phyloP scores from a whole-genome alignment of 2,888 invertebrate genomes.

The Epinotia brunnichana region DNA sequence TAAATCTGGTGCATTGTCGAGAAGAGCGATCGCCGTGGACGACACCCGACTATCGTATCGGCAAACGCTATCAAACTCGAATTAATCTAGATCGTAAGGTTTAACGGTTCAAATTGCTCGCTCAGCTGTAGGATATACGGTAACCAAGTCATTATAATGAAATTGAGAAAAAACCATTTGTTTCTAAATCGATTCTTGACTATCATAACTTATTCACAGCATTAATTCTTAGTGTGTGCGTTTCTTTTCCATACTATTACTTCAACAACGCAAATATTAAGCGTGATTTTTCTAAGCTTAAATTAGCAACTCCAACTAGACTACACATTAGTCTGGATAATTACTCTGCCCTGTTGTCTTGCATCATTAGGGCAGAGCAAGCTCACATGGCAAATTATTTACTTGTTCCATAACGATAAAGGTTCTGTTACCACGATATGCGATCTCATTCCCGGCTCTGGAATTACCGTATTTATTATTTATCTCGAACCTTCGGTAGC shows the following conservation, averaged over 20 bases:
- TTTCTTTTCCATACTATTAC: background rate
- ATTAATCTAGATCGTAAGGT: constrained; percentile 11
- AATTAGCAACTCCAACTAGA: background rate
- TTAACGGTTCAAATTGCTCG: background rate
- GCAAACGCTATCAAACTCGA: background rate
- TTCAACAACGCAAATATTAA: background rate
- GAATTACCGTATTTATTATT: constrained; percentile 43
- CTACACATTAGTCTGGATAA: constrained; percentile 8
- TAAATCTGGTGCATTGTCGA: background rate
- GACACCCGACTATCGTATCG: background rate
- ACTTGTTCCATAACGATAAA: constrained; percentile 31
- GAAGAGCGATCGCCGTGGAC: background rate
- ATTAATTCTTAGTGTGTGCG: background rate
- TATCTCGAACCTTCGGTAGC: constrained; percentile 47
- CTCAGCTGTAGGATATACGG: background rate
- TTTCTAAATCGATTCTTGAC: background rate
- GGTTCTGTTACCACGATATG: constrained; percentile 38
- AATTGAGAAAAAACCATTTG: constrained; percentile 1
- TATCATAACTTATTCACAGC: background rate
- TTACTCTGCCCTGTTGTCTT: constrained; percentile 14
- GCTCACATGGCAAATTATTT: constrained; percentile 21
- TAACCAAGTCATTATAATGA: background rate
- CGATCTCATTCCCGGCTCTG: constrained; percentile 41
- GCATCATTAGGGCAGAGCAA: constrained; percentile 22
- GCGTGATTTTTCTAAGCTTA: background rate